Evolutionary conservation across 2,113 vertebrate species (phyloP), one percentile per base, ranked within the genome.

Genomic region (Chelonoidis abingdonii): DNA sequence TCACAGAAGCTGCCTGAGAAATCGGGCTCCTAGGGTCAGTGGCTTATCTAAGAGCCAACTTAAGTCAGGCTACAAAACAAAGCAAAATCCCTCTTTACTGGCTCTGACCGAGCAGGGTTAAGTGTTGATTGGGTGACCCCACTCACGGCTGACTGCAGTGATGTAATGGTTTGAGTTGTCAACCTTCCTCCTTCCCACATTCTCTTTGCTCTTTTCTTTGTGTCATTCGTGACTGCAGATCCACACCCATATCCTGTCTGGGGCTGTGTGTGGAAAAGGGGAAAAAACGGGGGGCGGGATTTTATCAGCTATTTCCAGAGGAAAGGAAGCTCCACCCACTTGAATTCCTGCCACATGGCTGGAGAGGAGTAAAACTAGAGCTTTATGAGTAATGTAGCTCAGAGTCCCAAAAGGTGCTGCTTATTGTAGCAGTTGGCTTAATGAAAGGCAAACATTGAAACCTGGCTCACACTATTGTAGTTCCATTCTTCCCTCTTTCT

Each of bases 261-360:
- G 80, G 94, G 78, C 96, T 87, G 54, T 44, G 9, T 91, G 9
- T 91, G 88, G 97, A 87, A 92, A 86, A 93, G 97, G 97, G 81
- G 83, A 50, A 29, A 19, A 44, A 83, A 96, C 93, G 96, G 97
- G 97, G 93, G 93, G 97, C 90, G 79, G 95, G 87, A 53, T 96
- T 97, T 97, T 98, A 98, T 98, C 98, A 97, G 98, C 92, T 98
- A 96, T 98, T 98, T 98, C 98, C 98, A 98, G 96, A 98, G 97
- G 97, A 97, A 98, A 98, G 95, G 95, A 94, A 89, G 96, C 98
- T 97, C 98, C 98, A 97, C 98, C 98, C 98, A 94, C 98, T 97
- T 98, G 98, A 98, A 97, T 98, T 96, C 90, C 96, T 98, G 98
- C 98, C 98, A 98, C 96, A 96, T 97, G 97, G 95, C 90, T 12